Conservation (phyloP, 1,140 invertebrate species). For the Trypoxylus dichotomus region DNA sequence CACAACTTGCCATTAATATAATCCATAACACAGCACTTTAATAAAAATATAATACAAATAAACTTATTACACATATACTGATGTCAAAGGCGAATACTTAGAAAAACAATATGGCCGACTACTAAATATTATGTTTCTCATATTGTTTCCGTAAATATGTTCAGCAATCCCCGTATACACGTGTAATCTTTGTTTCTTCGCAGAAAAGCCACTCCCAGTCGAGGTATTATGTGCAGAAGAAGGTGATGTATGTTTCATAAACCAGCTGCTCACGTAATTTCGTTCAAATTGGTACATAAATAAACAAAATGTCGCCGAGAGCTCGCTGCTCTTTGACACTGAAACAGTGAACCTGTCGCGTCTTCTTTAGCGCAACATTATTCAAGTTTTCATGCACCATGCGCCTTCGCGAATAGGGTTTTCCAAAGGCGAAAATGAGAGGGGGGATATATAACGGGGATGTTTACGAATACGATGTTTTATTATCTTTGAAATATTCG, state of each 20-base stretch:
- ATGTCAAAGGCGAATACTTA: no score
- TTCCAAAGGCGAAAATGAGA: not conserved
- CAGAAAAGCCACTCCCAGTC: not conserved
- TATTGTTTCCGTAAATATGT: no score
- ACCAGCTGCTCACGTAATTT: slow-evolving; percentile 3
- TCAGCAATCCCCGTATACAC: no score
- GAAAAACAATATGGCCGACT: no score
- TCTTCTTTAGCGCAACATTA: not conserved
- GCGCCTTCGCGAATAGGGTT: not conserved
- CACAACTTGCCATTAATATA: no score
- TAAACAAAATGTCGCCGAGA: not conserved
- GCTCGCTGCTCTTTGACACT: not conserved
- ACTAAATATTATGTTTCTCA: no score
- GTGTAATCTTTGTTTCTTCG: not conserved
- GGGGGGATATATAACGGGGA: not conserved
- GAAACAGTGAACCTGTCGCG: not conserved
- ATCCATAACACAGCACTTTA: no score
- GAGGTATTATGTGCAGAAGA: not conserved
- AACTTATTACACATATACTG: no score
- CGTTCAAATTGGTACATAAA: slow-evolving; percentile 19
- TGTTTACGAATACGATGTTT: not conserved
- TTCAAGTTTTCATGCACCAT: not conserved
- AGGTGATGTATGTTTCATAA: slow-evolving; percentile 16
- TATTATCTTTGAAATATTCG: slow-evolving; percentile 1
- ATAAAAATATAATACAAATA: no score